Conservation (phyloP, 2,888 invertebrate species). For the Agonum fuliginosum region DNA sequence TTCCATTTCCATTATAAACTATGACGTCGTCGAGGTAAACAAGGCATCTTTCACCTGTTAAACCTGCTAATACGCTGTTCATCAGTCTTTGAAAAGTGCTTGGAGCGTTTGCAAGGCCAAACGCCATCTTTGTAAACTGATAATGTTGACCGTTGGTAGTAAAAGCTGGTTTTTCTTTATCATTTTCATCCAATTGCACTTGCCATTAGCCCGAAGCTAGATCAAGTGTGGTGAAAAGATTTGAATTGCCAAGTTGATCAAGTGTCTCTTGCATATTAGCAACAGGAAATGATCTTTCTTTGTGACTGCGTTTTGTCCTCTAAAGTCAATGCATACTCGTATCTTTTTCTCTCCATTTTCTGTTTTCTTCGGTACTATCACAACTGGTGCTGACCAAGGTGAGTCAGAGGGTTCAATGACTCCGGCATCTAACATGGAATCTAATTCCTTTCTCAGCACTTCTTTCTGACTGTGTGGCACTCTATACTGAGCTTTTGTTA, state of each 20-base stretch:
- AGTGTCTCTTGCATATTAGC: conserved; percentile 67
- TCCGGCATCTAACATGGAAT: no score
- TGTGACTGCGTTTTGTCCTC: conserved; percentile 65
- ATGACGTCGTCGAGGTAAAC: conserved; percentile 63
- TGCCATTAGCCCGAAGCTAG: no score
- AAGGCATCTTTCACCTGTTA: conserved; percentile 64
- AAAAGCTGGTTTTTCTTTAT: conserved; percentile 67
- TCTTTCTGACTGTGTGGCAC: no score
- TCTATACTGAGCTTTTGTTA: no score
- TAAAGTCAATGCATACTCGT: conserved; percentile 65
- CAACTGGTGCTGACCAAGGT: no score
- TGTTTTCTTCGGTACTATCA: conserved; percentile 68
- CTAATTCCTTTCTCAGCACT: no score
- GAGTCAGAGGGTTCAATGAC: no score
- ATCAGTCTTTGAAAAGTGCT: conserved; percentile 66
- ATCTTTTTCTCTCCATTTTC: conserved; percentile 61
- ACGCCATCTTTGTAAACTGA: conserved; percentile 66
- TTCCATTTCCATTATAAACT: conserved; percentile 62
- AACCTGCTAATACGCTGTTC: conserved; percentile 64
- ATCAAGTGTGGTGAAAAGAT: no score
- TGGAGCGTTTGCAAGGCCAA: conserved; percentile 66
- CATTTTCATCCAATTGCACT: conserved; percentile 65
- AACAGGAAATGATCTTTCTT: conserved; percentile 65
- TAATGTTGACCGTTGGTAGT: conserved; percentile 66
- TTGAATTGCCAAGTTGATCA: no score